Evolutionary conservation across 2,113 vertebrate species (phyloP), one percentile per base, ranked within the genome.

Genomic region (Pterophyllum scalare): DNA sequence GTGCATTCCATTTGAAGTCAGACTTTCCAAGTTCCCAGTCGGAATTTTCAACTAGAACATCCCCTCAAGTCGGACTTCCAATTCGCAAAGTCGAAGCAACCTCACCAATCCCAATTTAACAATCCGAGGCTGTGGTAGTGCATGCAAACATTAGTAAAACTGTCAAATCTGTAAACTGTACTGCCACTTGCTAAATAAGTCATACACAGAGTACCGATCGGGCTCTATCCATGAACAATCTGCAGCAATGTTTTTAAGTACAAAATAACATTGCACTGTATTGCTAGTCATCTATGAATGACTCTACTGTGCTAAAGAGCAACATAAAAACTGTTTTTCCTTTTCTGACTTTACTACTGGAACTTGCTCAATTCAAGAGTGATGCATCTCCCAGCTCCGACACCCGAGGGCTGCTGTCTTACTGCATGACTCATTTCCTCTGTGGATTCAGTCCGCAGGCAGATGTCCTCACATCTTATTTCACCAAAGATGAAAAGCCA

Each of bases 401-500:
- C 38, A 67, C 28, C 28, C 28, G 28, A 28, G 65, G 49, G 24
- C 17, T 72, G 43, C 28, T 52, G 65, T 72, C 24, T 72, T 72
- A 13, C 24, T 31, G 43, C 28, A 52, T 72, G 43, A 52, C 65
- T 52, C 43, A 20, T 26, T 54, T 31, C 49, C 49, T 52, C 3
- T 54, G 11, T 54, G 67, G 31, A 54, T 31, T 72, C 26, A 9
- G 17, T 72, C 54, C 46, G 28, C 26, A 31, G 26, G 52, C 26
- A 54, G 11, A 7, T 54, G 26, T 72, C 46, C 31, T 72, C 17
- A 54, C 46, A 72, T 72, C 52, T 19, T 19, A 17, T 15, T n/a
- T 72, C 67, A 72, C 0, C 46, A 72, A 33, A 72, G 26, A n/a
- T 72, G 0, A 52, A 6, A 67, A 64, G 17, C 12, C 24, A 52